Conservation (phyloP, 2,113 vertebrate genomes). For the Oenanthe melanoleuca region DNA sequence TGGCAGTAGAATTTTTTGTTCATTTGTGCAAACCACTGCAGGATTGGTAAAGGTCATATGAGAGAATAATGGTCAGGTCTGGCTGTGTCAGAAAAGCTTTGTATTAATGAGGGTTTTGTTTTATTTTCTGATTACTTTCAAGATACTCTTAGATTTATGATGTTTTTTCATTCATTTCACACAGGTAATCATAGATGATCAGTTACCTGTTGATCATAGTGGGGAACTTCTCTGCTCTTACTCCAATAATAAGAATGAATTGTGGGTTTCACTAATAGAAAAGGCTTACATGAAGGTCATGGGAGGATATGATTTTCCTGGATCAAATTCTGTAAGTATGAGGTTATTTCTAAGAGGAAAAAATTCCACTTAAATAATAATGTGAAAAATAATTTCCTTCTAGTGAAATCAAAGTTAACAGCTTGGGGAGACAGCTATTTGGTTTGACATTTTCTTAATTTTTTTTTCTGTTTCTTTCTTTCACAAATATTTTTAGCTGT, state of each 20-base stretch:
- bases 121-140: not conserved
- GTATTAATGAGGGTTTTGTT: not conserved
- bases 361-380: not conserved
- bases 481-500: not conserved
- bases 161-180: conserved; percentile 35
- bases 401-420: not conserved
- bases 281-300: conserved; percentile 99
- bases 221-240: conserved; percentile 97
- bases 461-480: not conserved
- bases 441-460: not conserved
- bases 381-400: not conserved
- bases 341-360: not conserved
- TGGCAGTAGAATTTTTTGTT: not conserved
- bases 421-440: not conserved
- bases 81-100: not conserved
- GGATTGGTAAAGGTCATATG: not conserved
- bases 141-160: not conserved
- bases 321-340: conserved; percentile 94
- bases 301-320: conserved; percentile 98
- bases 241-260: conserved; percentile 95
- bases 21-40: not conserved
- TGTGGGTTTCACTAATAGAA: conserved; percentile 98
- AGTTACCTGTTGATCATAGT: conserved; percentile 90
- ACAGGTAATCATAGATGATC: conserved; percentile 97
- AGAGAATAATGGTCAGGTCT: not conserved